These are phyloP conservation scores for Disparrhopalites patrizii DNA, from an alignment of 2,888 invertebrate genomes.

Conservation along the genomic window DNA sequence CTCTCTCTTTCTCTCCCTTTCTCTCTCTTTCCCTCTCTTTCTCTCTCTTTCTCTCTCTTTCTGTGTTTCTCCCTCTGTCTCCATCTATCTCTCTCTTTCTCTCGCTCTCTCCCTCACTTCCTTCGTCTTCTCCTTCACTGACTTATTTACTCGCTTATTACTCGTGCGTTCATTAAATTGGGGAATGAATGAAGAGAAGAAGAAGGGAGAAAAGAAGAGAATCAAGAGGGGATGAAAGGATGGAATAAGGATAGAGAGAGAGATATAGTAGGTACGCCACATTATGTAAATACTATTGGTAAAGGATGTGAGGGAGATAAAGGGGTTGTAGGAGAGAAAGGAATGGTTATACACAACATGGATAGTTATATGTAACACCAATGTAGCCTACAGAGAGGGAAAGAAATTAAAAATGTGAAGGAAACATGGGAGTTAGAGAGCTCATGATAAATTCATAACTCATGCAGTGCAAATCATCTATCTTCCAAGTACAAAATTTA, in stretches of 20 bases:
- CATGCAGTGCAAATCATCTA: conserved; percentile 37
- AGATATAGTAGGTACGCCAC: neutral
- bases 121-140: too few relatives aligned
- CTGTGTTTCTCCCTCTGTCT: neutral
- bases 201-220: neutral
- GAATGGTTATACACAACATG: too few relatives aligned
- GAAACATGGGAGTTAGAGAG: conserved; percentile 20
- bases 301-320: neutral
- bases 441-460: conserved; percentile 38
- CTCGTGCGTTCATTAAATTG: neutral
- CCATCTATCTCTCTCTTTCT: neutral
- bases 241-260: neutral
- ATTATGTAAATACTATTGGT: neutral
- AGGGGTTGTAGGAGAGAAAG: too few relatives aligned
- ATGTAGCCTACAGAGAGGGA: neutral
- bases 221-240: neutral
- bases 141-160: too few relatives aligned
- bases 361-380: too few relatives aligned
- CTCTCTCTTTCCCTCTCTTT: neutral
- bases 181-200: neutral
- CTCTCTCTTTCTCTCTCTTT: neutral
- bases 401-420: conserved; percentile 28
- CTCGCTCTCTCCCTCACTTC: neutral
- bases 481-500: conserved; percentile 36
- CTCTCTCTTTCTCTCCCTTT: neutral